phyloP scores from a whole-genome alignment of 1,140 invertebrate genomes.

The Trypoxylus dichotomus region DNA sequence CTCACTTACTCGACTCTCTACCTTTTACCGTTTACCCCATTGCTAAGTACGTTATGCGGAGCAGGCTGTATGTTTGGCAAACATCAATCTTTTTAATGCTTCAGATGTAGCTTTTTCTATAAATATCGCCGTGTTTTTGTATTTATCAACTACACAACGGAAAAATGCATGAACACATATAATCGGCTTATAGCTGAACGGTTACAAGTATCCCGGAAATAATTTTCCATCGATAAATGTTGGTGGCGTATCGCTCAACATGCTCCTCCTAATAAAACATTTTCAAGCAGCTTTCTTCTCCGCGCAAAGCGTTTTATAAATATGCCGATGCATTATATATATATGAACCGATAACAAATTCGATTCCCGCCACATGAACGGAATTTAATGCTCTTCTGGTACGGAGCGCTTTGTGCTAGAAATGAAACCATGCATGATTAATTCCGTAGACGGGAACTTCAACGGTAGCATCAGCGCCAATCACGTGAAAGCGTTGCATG shows the following conservation, averaged over 20 bases:
- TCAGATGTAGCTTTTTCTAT: too few species aligned
- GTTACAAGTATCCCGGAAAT: background rate
- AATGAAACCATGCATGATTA: background rate
- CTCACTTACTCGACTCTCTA: too few species aligned
- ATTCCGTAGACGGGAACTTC: slow-evolving; percentile 1
- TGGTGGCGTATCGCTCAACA: background rate
- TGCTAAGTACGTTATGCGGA: too few species aligned
- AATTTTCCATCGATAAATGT: background rate
- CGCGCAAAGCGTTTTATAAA: background rate
- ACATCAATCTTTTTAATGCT: too few species aligned
- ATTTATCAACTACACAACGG: too few species aligned
- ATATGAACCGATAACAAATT: background rate
- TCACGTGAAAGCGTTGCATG: background rate
- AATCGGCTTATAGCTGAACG: background rate
- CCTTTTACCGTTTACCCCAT: too few species aligned
- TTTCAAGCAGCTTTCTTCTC: background rate
- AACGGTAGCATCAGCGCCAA: background rate
- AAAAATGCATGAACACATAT: background rate
- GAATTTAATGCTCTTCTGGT: background rate
- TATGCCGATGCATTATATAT: background rate
- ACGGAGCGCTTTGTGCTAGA: background rate
- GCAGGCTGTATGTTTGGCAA: too few species aligned
- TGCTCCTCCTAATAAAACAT: background rate
- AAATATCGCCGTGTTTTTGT: too few species aligned
- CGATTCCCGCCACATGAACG: background rate